These are phyloP conservation scores for Euphydryas editha DNA, from an alignment of 2,888 invertebrate genomes.

Conservation along the genomic window DNA sequence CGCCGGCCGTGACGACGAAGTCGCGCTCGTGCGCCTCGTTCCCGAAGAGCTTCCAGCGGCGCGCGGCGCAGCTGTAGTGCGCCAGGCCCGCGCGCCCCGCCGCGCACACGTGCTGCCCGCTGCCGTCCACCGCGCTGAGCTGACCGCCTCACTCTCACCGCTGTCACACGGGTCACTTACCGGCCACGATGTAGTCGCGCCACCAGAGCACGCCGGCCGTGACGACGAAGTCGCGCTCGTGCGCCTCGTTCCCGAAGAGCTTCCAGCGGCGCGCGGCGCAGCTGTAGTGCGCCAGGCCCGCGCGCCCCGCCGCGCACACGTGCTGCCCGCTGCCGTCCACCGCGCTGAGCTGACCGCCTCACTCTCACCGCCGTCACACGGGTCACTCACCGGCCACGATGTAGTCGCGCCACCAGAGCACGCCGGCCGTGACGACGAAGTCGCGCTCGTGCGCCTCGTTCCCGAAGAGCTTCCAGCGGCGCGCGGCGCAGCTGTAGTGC, in stretches of 20 bases:
- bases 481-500: constrained; percentile 93
- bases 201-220: constrained; percentile 98
- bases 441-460: constrained; percentile 99
- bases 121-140: constrained; percentile 96
- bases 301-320: constrained; percentile 96
- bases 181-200: constrained; percentile 93
- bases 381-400: constrained; percentile 92
- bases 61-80: constrained; percentile 93
- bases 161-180: too few relatives aligned
- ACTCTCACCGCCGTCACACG: too few relatives aligned
- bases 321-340: constrained; percentile 94
- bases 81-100: constrained; percentile 98
- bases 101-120: constrained; percentile 94
- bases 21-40: constrained; percentile 99
- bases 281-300: constrained; percentile 97
- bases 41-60: constrained; percentile 99
- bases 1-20: constrained; percentile 96
- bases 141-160: constrained; percentile 54
- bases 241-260: constrained; percentile 99
- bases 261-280: constrained; percentile 96
- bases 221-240: constrained; percentile 99
- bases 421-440: constrained; percentile 96
- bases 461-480: constrained; percentile 99
- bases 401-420: constrained; percentile 97
- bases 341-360: constrained; percentile 89